Percentiles rank a stretch among this genome's conserved stretches.
Evolutionary conservation across 2,888 invertebrate species (phyloP).

Genomic region (Philaethria dido): DNA sequence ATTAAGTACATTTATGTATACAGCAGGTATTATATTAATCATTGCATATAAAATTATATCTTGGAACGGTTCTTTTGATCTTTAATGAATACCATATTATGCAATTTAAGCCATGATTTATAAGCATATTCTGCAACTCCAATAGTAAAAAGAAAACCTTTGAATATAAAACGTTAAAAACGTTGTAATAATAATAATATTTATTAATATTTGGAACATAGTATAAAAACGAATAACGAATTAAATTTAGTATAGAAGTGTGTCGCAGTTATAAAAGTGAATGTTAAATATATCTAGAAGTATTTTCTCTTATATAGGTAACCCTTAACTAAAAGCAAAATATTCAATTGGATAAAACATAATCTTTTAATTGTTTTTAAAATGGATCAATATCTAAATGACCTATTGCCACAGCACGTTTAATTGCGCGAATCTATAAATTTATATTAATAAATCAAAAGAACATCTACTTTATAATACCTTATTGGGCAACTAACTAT

Average conservation of each 20-base stretch:
- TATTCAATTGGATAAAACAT: background rate
- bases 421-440: constrained; percentile 3
- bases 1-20: constrained; percentile 59
- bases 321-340: too few species aligned
- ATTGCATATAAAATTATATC: constrained; percentile 61
- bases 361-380: background rate
- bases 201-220: too few species aligned
- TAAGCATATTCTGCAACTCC: constrained; percentile 66
- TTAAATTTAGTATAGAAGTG: too few species aligned
- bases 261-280: background rate
- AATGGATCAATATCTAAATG: constrained; percentile 46
- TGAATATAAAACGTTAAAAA: background rate
- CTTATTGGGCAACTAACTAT: constrained; percentile 53
- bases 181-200: background rate
- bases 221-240: too few species aligned
- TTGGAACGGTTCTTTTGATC: constrained; percentile 68
- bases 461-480: constrained; percentile 38
- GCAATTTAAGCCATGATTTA: constrained; percentile 74
- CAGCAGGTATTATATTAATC: constrained; percentile 56
- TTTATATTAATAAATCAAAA: constrained; percentile 32
- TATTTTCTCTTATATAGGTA: too few species aligned
- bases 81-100: constrained; percentile 67
- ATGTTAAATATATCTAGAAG: background rate
- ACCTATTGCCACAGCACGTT: background rate
- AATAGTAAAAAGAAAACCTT: constrained; percentile 52